Conservation (phyloP, 2,888 invertebrate species). For the Tipula helvola region DNA sequence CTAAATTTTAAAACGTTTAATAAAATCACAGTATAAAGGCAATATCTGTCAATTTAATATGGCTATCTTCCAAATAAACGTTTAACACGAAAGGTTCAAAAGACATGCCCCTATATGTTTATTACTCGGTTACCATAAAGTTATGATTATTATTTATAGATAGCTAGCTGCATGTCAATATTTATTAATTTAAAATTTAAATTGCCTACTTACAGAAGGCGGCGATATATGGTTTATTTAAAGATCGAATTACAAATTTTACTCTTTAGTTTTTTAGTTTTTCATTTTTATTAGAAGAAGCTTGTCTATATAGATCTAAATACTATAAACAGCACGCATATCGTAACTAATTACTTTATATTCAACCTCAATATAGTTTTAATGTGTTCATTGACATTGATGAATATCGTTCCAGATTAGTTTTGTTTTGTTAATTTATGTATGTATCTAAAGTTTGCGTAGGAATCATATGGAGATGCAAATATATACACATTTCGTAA, state of each 20-base stretch:
- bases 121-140: background rate
- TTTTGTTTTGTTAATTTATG: background rate
- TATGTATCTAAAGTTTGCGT: background rate
- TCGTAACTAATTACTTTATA: background rate
- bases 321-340: background rate
- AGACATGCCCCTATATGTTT: background rate
- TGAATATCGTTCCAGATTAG: background rate
- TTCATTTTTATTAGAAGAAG: background rate
- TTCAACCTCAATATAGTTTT: background rate
- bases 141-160: background rate
- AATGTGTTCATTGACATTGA: background rate
- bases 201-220: background rate
- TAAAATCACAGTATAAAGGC: background rate
- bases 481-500: background rate
- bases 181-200: slow-evolving; percentile 4
- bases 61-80: background rate
- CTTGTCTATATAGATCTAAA: no score
- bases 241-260: background rate
- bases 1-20: background rate
- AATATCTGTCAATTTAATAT: background rate
- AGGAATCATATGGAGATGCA: background rate
- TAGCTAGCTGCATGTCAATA: background rate
- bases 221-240: background rate
- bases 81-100: background rate
- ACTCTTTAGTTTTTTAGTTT: background rate